A percentile compares a stretch with the other conserved stretches of the same genome.
Conservation (phyloP, 2,113 vertebrate species). For the Coracopsis vasa region DNA sequence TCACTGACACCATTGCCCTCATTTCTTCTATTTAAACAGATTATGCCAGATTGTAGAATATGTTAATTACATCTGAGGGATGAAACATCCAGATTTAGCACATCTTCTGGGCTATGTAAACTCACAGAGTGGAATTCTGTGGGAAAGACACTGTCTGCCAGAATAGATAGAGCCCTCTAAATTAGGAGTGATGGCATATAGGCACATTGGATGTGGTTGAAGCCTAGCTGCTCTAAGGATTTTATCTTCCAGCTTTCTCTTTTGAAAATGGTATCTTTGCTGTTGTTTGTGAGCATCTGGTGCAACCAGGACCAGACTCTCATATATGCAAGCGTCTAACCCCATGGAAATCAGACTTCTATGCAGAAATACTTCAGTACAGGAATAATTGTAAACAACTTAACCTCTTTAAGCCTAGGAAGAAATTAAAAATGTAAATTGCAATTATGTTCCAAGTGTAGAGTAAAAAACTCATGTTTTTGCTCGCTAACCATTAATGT, state of each 20-base stretch:
- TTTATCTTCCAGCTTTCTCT: not conserved
- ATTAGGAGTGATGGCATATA: fast-evolving
- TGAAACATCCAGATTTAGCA: not conserved
- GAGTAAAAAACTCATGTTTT: not conserved
- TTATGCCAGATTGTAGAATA: not conserved
- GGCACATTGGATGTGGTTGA: not conserved
- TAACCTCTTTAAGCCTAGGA: not conserved
- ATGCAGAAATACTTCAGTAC: not conserved
- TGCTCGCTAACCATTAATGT: not conserved
- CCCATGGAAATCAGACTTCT: not conserved
- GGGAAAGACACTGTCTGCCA: not conserved
- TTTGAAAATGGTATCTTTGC: not conserved
- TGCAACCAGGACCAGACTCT: not conserved
- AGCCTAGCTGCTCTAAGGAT: not conserved
- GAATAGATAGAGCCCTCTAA: not conserved
- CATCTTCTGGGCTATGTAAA: not conserved
- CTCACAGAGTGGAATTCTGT: not conserved
- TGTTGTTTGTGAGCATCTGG: not conserved
- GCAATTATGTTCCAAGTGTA: not conserved
- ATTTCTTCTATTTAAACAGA: not conserved
- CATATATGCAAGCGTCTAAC: not conserved
- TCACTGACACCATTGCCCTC: not conserved
- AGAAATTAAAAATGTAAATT: not conserved
- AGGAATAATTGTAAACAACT: not conserved
- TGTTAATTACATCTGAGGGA: not conserved